Percentiles rank a stretch among this genome's conserved stretches.
Evolutionary conservation across 2,888 invertebrate genomes (phyloP).

Genomic region (Biston betularia): DNA sequence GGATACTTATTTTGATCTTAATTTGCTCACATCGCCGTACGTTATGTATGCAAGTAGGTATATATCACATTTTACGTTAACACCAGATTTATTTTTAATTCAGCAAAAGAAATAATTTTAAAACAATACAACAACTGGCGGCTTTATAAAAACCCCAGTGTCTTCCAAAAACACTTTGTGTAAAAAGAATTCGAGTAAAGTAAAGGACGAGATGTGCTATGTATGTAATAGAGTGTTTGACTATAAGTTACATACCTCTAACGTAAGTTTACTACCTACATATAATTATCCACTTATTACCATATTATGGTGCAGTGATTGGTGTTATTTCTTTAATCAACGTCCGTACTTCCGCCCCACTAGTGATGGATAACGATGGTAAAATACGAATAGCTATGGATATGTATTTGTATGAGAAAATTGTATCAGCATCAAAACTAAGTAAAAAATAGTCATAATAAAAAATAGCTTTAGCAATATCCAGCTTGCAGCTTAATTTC

Average conservation of each 20-base stretch:
- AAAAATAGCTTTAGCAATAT: neutral
- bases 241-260: conserved; percentile 13
- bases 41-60: too few species aligned
- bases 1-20: too few species aligned
- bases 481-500: neutral
- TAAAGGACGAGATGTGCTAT: too few species aligned
- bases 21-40: too few species aligned
- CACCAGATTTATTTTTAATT: too few species aligned
- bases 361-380: conserved; percentile 14
- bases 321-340: conserved; percentile 19
- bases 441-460: neutral
- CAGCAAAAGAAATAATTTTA: too few species aligned
- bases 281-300: neutral
- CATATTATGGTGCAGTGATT: conserved; percentile 15
- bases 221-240: neutral
- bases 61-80: too few species aligned
- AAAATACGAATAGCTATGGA: neutral
- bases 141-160: too few species aligned
- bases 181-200: too few species aligned
- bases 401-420: neutral
- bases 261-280: neutral
- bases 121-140: too few species aligned
- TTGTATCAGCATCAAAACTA: neutral
- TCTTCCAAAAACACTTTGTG: too few species aligned
- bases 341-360: conserved; percentile 18